Percentiles rank a stretch among this genome's conserved stretches.
Conservation (phyloP, 1,140 invertebrate genomes). For the Anastrepha ludens region DNA sequence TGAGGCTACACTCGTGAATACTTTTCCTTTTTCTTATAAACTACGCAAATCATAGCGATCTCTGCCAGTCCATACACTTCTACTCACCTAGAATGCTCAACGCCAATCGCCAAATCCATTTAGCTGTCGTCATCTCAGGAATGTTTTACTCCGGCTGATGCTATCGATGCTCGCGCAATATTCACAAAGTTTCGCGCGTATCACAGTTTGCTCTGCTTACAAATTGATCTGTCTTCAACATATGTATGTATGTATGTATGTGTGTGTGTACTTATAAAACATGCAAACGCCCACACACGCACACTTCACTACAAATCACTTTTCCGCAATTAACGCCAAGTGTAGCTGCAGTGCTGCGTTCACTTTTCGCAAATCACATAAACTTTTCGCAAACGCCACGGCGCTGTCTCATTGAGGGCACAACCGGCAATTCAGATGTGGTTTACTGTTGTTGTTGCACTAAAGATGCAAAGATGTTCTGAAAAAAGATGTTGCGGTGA, state of each 20-base stretch:
- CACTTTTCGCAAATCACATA: slow-evolving; percentile 23
- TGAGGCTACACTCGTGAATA: background rate
- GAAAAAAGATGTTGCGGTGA: slow-evolving; percentile 27
- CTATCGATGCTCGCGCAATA: background rate
- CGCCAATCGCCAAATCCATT: slow-evolving; percentile 69
- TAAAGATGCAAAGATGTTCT: background rate
- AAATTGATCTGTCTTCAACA: background rate
- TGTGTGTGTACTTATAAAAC: background rate
- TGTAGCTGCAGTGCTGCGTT: background rate
- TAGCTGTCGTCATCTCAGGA: slow-evolving; percentile 70
- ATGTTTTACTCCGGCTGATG: slow-evolving; percentile 26
- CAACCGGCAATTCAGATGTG: too few species aligned
- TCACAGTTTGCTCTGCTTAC: background rate
- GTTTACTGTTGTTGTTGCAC: background rate
- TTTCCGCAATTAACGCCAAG: slow-evolving; percentile 30
- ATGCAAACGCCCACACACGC: background rate
- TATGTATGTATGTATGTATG: background rate
- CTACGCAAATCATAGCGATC: background rate
- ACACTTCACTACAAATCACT: background rate
- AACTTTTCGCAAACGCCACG: background rate
- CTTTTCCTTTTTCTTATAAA: slow-evolving; percentile 52
- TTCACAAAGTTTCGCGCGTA: slow-evolving; percentile 22
- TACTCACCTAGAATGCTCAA: slow-evolving; percentile 66
- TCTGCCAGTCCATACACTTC: background rate
- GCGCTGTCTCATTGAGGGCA: too few species aligned